Evolutionary conservation across 2,888 invertebrate species (phyloP).

Genomic region (Caenorhabditis sp.): DNA sequence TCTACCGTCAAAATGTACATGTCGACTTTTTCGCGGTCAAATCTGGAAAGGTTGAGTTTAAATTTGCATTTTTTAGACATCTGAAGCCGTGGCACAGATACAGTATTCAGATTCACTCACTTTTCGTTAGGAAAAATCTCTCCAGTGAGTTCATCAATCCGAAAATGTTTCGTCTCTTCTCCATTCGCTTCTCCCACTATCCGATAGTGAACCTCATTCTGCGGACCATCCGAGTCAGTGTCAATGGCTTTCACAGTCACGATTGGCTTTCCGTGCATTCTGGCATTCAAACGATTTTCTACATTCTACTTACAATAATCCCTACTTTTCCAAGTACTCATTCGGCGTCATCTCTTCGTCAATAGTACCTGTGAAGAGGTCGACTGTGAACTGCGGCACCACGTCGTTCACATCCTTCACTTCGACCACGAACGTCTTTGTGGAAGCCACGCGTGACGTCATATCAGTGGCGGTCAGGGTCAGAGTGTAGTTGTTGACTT

Average conservation of each 20-base stretch:
- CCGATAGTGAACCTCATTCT: conserved; percentile 73
- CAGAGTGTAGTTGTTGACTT: conserved; percentile 74
- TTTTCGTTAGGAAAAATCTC: conserved; percentile 81
- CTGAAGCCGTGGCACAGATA: too few relatives aligned
- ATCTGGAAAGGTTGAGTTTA: conserved; percentile 79
- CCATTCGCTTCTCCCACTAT: conserved; percentile 71
- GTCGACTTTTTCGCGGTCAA: conserved; percentile 95
- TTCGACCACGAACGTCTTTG: conserved; percentile 93
- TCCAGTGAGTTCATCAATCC: conserved; percentile 94
- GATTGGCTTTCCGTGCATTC: conserved; percentile 66
- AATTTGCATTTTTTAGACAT: background rate
- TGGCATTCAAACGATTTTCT: conserved; percentile 13
- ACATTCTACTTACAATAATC: background rate
- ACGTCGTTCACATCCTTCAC: conserved; percentile 97
- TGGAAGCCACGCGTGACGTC: conserved; percentile 81
- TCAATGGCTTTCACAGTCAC: conserved; percentile 74
- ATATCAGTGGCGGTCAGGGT: conserved; percentile 78
- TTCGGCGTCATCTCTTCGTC: conserved; percentile 76
- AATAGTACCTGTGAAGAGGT: conserved; percentile 76
- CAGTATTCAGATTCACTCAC: too few relatives aligned
- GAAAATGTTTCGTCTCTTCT: conserved; percentile 82
- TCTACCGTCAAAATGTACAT: conserved; percentile 97
- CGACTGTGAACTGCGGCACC: conserved; percentile 81
- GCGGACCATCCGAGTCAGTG: conserved; percentile 72
- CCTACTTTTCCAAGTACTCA: conserved; percentile 68